phyloP scores from a whole-genome alignment of 1,140 invertebrate species.

The Bombyx mandarina region DNA sequence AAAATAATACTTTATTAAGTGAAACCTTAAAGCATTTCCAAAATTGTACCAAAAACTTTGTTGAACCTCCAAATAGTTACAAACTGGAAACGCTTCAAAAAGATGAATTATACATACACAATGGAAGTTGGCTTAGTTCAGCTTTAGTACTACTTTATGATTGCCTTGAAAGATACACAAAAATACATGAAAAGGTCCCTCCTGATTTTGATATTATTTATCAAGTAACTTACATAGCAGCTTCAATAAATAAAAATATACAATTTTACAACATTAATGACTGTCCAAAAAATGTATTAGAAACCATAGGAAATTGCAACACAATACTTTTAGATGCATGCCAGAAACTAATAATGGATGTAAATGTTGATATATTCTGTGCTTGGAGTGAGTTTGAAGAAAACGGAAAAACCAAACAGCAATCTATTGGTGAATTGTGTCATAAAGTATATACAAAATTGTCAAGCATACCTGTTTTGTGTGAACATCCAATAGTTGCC shows the following conservation, averaged over 20 bases:
- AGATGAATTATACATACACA: slow-evolving; percentile 44
- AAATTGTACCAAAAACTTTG: slow-evolving; percentile 40
- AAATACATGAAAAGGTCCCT: slow-evolving; percentile 21
- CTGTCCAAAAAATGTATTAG: slow-evolving; percentile 25
- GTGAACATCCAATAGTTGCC: slow-evolving; percentile 40
- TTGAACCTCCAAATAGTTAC: slow-evolving; percentile 38
- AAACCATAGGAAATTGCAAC: slow-evolving; percentile 37
- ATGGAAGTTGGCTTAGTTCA: slow-evolving; percentile 33
- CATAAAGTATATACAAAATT: slow-evolving; percentile 30
- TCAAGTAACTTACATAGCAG: slow-evolving; percentile 34
- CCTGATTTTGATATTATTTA: slow-evolving; percentile 29
- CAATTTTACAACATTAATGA: slow-evolving; percentile 21
- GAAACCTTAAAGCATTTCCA: slow-evolving; percentile 34
- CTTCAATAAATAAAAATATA: slow-evolving; percentile 15
- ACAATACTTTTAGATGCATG: slow-evolving; percentile 35
- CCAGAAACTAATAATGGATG: slow-evolving; percentile 42
- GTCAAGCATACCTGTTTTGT: slow-evolving; percentile 19
- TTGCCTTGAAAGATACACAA: slow-evolving; percentile 29
- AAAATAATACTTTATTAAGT: slow-evolving; percentile 15
- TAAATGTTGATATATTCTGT: slow-evolving; percentile 59
- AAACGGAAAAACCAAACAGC: slow-evolving; percentile 44
- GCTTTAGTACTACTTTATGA: slow-evolving; percentile 28
- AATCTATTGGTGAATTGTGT: slow-evolving; percentile 42
- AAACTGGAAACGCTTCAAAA: slow-evolving; percentile 31
- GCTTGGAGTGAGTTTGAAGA: slow-evolving; percentile 61